Conservation (phyloP, 2,888 invertebrate genomes). For the Drosophila neutralis region DNA sequence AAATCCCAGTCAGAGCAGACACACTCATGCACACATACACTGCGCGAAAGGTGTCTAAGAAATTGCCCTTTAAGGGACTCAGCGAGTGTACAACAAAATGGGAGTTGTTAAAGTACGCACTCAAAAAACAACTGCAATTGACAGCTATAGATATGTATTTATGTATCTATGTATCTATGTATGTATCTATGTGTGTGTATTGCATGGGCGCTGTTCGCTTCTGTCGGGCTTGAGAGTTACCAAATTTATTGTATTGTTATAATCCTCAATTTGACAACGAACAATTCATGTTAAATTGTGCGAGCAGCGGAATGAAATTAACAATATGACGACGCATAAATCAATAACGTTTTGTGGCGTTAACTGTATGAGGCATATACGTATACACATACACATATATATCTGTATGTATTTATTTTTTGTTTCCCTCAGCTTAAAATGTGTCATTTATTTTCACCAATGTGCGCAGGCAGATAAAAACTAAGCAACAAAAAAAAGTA, state of each 20-base stretch:
- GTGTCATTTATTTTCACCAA: neutral
- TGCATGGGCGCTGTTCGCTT: neutral
- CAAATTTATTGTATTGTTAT: conserved; percentile 37
- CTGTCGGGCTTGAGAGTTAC: conserved; percentile 9
- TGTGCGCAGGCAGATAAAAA: neutral
- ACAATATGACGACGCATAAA: conserved; percentile 51
- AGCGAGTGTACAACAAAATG: neutral
- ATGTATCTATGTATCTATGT: too few relatives aligned
- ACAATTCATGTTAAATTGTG: conserved; percentile 53
- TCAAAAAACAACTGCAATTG: conserved; percentile 43
- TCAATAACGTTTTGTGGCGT: conserved; percentile 32
- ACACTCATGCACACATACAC: conserved; percentile 25
- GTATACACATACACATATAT: accelerated
- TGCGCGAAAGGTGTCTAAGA: conserved; percentile 6
- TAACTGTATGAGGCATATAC: neutral
- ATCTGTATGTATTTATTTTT: neutral
- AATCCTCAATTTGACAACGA: conserved; percentile 49
- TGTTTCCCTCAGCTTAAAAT: neutral
- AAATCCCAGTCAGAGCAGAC: conserved; percentile 13
- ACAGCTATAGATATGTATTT: conserved; percentile 31
- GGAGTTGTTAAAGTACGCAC: conserved; percentile 8
- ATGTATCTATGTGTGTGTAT: neutral
- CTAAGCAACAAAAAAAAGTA: neutral
- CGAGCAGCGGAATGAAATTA: conserved; percentile 50
- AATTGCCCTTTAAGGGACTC: conserved; percentile 7